These are phyloP conservation scores for Scrobipalpa costella DNA, from an alignment of 2,888 invertebrate species.

Conservation along the genomic window DNA sequence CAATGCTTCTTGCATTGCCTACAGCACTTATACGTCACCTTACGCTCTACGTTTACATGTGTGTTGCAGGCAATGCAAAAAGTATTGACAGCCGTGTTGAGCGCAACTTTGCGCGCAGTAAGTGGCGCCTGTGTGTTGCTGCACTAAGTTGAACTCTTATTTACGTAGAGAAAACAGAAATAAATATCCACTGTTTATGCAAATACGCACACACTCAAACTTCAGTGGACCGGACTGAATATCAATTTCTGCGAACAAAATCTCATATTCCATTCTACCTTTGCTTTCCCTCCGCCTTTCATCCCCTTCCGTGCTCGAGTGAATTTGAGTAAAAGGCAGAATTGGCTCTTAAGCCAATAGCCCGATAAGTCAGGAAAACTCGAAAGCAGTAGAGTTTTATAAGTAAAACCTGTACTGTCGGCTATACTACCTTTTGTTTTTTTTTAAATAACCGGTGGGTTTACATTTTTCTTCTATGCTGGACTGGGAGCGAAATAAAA, in stretches of 20 bases:
- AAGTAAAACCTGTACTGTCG: too few species aligned
- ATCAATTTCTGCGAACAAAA: constrained; percentile 8
- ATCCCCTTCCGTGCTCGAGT: constrained; percentile 5
- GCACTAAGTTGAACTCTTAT: neutral
- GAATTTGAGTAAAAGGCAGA: neutral
- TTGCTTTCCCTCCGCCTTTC: constrained; percentile 5
- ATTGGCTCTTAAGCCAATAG: neutral
- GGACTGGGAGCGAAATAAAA: too few species aligned
- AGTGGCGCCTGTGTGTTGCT: too few species aligned
- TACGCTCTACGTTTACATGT: too few species aligned
- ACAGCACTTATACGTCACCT: too few species aligned
- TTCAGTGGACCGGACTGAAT: constrained; percentile 6
- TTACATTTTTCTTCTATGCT: too few species aligned
- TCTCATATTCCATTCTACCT: constrained; percentile 11
- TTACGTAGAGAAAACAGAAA: neutral
- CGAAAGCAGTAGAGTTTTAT: neutral
- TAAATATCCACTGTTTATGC: neutral
- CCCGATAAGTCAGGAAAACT: neutral
- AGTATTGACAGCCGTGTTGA: too few species aligned
- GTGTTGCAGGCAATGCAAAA: too few species aligned
- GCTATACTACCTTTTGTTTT: too few species aligned
- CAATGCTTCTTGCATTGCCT: too few species aligned
- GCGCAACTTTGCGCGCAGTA: too few species aligned
- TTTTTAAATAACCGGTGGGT: too few species aligned
- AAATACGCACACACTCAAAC: neutral